phyloP scores from a whole-genome alignment of 2,113 vertebrate species.

The Ammodramus savannarum region DNA sequence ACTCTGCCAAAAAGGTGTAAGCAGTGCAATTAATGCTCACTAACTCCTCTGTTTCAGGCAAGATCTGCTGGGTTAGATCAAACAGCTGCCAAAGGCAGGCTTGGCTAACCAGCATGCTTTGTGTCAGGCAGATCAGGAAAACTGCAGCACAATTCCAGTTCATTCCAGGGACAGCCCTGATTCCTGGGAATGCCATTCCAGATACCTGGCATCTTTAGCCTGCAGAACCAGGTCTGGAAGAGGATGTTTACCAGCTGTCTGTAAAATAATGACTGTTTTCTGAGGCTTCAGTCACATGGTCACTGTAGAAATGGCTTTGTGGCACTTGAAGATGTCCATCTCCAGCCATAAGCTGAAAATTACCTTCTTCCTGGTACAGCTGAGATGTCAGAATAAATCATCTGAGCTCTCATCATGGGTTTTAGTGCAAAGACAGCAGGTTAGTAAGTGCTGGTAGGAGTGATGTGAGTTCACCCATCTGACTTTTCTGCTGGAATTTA shows the following conservation, averaged over 20 bases:
- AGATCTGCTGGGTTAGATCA: not conserved
- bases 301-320: not conserved
- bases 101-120: not conserved
- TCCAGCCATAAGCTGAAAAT: slow-evolving; percentile 12
- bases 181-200: not conserved
- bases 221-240: not conserved
- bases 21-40: not conserved
- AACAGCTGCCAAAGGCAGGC: not conserved
- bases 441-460: not conserved
- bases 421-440: not conserved
- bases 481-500: not conserved
- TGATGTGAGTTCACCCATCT: not conserved
- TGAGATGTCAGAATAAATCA: not conserved
- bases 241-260: slow-evolving; percentile 5
- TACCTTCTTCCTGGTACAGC: slow-evolving; percentile 16
- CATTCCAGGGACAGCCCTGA: not conserved
- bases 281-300: not conserved
- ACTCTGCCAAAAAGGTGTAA: not conserved
- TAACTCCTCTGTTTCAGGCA: not conserved
- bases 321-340: not conserved
- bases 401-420: not conserved
- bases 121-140: not conserved
- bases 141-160: not conserved
- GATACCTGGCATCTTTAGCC: not conserved
- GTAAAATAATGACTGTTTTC: slow-evolving; percentile 7